Evolutionary conservation across 1,140 invertebrate species (phyloP), one percentile per base, ranked within the genome.

Genomic region (Asobara japonica): DNA sequence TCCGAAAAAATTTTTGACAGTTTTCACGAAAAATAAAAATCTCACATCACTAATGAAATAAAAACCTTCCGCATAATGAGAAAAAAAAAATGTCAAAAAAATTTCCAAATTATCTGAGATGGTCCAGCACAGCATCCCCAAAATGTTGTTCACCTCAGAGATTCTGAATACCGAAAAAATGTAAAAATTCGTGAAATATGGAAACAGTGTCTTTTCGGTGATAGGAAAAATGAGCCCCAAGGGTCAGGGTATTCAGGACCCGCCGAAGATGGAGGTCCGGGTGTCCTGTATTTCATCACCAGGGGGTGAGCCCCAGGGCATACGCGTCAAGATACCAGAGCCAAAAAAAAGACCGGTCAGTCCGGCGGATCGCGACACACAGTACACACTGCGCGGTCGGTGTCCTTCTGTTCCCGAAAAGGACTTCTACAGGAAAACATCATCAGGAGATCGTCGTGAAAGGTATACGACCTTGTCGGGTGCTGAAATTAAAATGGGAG

Each of bases 281-380:
- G 85, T 87, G 8, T 83, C 79, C 0, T 87, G 83, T 76, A 79
- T 85, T 4, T 4, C 83, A 0, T 30, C 72, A n/a, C 85, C 85
- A 0, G 86, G 86, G 5, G 83, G 75, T 3, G 80, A 84, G 8
- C 85, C 86, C 0, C 84, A 82, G 45, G 81, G 78, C 7, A 77
- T 87, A 16, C 78, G 84, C 2, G 84, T 87, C 0, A 83, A 79
- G 29, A 87, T 87, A n/a, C 81, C 84, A 8, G 85, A 87, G 51
- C 84, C 84, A 0, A 84, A 84, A 56, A 85, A 83, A 51, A 69
- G 84, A n/a, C 79, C 82, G 0, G 79, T 78, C 65, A 84, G 83
- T 66, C 83, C 83, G 0, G 80, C 80, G 11, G 56, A 33, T 65
- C 69, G 69, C 8, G 72, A 77, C 62, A 27, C 72, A 27, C 76